Conservation (phyloP, 37 sponge, comb jelly and placozoan genomes). For the Spongia lamella region DNA sequence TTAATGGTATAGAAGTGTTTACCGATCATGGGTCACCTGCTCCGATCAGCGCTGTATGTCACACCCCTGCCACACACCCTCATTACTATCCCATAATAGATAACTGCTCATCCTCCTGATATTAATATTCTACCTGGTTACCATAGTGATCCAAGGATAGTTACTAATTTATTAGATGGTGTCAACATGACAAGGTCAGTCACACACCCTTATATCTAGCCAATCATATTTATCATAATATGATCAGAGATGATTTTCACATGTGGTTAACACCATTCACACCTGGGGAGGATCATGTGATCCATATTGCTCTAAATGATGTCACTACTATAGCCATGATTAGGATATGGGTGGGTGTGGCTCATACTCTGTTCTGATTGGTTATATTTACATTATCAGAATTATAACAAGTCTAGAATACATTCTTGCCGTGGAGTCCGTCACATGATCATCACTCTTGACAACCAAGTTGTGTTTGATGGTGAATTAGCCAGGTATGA, state of each 20-base stretch:
- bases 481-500: slow-evolving; percentile 89
- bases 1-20: slow-evolving; percentile 93
- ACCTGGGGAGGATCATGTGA: slow-evolving; percentile 68
- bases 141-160: slow-evolving; percentile 85
- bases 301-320: slow-evolving; percentile 54
- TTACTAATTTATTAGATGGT: slow-evolving; percentile 86
- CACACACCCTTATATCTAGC: background rate
- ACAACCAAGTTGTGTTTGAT: slow-evolving; percentile 71
- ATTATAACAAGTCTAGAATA: slow-evolving; percentile 98
- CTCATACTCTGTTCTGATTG: background rate
- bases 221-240: background rate
- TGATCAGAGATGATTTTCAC: slow-evolving; percentile 90
- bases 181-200: slow-evolving; percentile 77
- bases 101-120: slow-evolving; percentile 90
- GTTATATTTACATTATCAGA: slow-evolving; percentile 34
- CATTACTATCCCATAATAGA: no score
- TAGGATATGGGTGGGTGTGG: slow-evolving; percentile 85
- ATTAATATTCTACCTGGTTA: slow-evolving; percentile 92
- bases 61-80: no score
- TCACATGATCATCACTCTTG: slow-evolving; percentile 78
- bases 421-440: slow-evolving; percentile 93
- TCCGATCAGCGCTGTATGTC: slow-evolving; percentile 49
- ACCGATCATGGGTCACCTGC: slow-evolving; percentile 70
- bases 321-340: slow-evolving; percentile 74
- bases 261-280: slow-evolving; percentile 98